phyloP scores from a whole-genome alignment of 2,888 invertebrate genomes.

The Electrophaes corylata region DNA sequence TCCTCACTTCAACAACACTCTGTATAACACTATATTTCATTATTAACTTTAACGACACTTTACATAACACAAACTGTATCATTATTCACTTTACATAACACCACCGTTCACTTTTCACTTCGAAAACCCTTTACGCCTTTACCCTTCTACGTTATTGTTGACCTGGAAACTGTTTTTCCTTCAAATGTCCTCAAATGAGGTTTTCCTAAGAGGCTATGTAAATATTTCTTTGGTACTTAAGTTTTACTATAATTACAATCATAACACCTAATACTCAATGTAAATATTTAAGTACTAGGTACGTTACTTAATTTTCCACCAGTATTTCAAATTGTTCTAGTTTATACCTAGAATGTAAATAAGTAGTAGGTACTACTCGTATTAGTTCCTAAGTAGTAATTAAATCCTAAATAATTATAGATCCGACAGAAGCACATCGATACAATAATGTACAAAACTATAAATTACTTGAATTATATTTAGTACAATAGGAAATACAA shows the following conservation, averaged over 20 bases:
- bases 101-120: no score
- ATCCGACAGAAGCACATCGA: not conserved
- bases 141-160: not conserved
- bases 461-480: no score
- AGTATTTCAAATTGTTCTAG: constrained; percentile 55
- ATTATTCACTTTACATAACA: no score
- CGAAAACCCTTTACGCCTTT: no score
- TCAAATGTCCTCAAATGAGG: constrained; percentile 12
- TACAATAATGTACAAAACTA: not conserved
- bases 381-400: not conserved
- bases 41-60: no score
- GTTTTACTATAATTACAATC: constrained; percentile 17
- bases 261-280: constrained; percentile 44
- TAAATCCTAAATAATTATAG: not conserved
- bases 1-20: no score
- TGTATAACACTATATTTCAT: no score
- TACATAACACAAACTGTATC: no score
- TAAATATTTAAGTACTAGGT: no score
- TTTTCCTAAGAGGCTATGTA: constrained; percentile 52
- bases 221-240: constrained; percentile 36
- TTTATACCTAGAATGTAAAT: constrained; percentile 43
- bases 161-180: not conserved
- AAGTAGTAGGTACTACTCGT: no score
- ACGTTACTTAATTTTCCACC: constrained; percentile 44
- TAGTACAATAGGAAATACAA: no score